Evolutionary conservation across 1,140 invertebrate genomes (phyloP).

Genomic region (Dinoponera quadriceps): DNA sequence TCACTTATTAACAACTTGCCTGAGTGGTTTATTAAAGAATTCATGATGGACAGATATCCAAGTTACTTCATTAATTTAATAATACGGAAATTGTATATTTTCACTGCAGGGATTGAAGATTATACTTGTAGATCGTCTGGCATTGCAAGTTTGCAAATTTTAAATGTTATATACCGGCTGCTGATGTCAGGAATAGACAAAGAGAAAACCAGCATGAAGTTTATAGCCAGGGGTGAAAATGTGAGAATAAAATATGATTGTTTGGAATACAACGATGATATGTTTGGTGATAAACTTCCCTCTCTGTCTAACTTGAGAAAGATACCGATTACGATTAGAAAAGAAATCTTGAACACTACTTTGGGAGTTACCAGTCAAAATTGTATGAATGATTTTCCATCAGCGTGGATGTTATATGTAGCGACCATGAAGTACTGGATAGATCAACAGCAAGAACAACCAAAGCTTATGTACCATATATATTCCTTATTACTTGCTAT

Average conservation of each 20-base stretch:
- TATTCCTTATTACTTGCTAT: constrained; percentile 88
- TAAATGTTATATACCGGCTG: constrained; percentile 89
- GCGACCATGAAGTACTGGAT: constrained; percentile 89
- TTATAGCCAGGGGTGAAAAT: constrained; percentile 79
- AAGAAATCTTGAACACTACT: constrained; percentile 84
- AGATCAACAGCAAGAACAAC: constrained; percentile 83
- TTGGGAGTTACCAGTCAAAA: constrained; percentile 81
- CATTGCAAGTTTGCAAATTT: constrained; percentile 87
- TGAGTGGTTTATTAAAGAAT: constrained; percentile 88
- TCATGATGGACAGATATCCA: constrained; percentile 87
- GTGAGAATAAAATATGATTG: constrained; percentile 74
- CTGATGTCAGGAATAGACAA: constrained; percentile 83
- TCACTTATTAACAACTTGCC: constrained; percentile 81
- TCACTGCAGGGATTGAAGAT: constrained; percentile 91
- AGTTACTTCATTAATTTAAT: constrained; percentile 89
- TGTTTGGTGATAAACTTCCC: constrained; percentile 79
- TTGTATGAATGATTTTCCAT: constrained; percentile 85
- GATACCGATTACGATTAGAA: constrained; percentile 70
- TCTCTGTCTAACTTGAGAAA: constrained; percentile 80
- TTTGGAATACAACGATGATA: constrained; percentile 77
- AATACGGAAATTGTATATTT: constrained; percentile 88
- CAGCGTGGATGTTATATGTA: constrained; percentile 88
- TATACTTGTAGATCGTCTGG: constrained; percentile 87
- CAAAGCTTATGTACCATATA: constrained; percentile 85
- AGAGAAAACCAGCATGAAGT: constrained; percentile 80